Base-by-base conservation (phyloP, 2,113 vertebrate species). In the Malurus elegans region DNA sequence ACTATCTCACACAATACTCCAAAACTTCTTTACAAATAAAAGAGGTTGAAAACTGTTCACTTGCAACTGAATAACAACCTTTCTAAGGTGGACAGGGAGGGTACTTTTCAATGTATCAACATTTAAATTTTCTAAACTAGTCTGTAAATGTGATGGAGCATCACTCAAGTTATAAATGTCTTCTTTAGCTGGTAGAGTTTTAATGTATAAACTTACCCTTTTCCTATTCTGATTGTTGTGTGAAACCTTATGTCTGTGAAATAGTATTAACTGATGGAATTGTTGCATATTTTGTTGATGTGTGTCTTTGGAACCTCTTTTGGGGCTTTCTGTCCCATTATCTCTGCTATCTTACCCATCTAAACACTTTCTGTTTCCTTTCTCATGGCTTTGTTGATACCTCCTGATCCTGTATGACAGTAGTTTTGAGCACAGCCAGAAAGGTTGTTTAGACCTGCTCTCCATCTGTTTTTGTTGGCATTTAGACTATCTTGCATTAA, bases 391-490 rank as follows among this genome's bases (percentile, higher is more conserved):
- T 69, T 88, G 53, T 75, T 95, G 89, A 1, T 92, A 25, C 10
- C 36, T 90, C 25, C 74, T 93, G 62, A 44, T 90, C 58, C 81
- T 90, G 34, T 51, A 50, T 71, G 60, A 45, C 84, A 66, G 54
- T 29, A 54, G 71, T 62, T 42, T 66, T 61, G 58, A 88, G 67
- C 36, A 32, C 48, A 83, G 67, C 44, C 48, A 67, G 82, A 81
- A 67, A 90, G 88, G 72, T 79, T 93, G 67, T 91, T 95, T 40
- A 92, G 81, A 76, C 69, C 71, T 80, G 62, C 40, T 95, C 64
- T 90, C 82, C 82, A 56, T 94, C 85, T 96, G 85, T 44, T 95
- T 92, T 92, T 92, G 44, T 57, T 92, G 90, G 79, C 85, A 61
- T 93, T 83, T 56, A 74, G 48, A 16, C 75, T 92, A 7, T 48